Base-by-base conservation (phyloP, 2,888 invertebrate genomes). In the Drosophila stalkeri region DNA sequence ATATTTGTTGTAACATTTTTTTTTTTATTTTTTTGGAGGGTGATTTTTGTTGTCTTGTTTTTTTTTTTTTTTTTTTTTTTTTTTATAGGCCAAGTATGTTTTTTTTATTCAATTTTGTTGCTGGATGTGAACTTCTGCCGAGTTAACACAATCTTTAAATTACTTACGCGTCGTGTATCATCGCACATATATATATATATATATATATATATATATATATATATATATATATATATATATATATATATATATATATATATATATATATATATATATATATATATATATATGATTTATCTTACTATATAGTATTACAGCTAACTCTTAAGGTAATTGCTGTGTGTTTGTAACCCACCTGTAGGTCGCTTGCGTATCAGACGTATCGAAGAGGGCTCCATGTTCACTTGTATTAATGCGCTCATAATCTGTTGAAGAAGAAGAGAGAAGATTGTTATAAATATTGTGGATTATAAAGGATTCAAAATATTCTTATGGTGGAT, bases 301-400 rank as follows among this genome's bases (percentile, higher is more conserved):
- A 63, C 39, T 57, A 41, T 7, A 20, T 54, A 37, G 8, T n/a
- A 6, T 37, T 37, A 41, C 52, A 44, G 23, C 64, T 75, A 71
- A 60, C 27, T 12, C 49, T 65, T 31, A 51, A 54, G 56, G 18
- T 31, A 75, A 44, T 31, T 35, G 41, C 39, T 31, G 23, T 47
- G 67, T 80, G 78, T 72, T 65, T 65, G 67, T 72, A 71, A 89
- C 93, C 94, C 95, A 97, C 97, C 97, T 95, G 97, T 96, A 92
- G 96, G 96, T 94, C 96, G 96, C 93, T 96, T 96, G 86, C 97
- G 94, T 91, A 97, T 97, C 46, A 97, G 94, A 51, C 97, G 94
- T 89, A 97, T 96, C 91, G 97, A 97, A 92, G 96, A 95, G 3
- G 97, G 96, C 93, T 96, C 95, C 77, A 97, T 94, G 74, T 96